Percentiles rank a stretch among this genome's conserved stretches.
Evolutionary conservation across 2,888 invertebrate genomes (phyloP).

Genomic region (Schizaphis graminum): DNA sequence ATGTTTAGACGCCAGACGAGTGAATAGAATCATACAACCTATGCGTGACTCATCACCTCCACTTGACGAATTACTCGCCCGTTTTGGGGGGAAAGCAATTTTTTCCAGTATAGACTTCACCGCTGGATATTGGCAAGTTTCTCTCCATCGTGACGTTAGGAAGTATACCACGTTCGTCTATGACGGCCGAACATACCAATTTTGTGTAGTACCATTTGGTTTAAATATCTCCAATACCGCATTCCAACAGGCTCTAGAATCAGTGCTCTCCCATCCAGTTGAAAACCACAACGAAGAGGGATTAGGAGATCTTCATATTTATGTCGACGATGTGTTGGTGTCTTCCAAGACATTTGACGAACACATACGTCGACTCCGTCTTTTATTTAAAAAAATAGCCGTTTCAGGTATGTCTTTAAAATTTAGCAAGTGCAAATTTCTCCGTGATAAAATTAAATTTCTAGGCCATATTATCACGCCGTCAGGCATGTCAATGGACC

Average conservation of each 20-base stretch:
- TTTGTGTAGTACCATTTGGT: background rate
- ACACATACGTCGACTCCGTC: background rate
- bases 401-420: conserved; percentile 41
- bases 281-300: background rate
- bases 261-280: no score
- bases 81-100: no score
- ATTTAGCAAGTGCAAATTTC: no score
- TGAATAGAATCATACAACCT: background rate
- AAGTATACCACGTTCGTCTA: conserved; percentile 2
- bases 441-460: conserved; percentile 61
- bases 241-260: no score
- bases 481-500: background rate
- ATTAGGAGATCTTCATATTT: background rate
- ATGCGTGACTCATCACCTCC: background rate
- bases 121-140: no score
- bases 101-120: conserved; percentile 12
- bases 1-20: conserved; percentile 20
- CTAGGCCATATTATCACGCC: conserved; percentile 62
- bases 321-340: conserved; percentile 31
- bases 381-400: background rate
- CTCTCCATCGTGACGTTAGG: background rate
- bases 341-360: background rate
- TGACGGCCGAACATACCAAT: background rate
- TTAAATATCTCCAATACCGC: background rate
- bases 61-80: no score